Evolutionary conservation across 2,888 invertebrate genomes (phyloP).

Genomic region (Eilema depressum): DNA sequence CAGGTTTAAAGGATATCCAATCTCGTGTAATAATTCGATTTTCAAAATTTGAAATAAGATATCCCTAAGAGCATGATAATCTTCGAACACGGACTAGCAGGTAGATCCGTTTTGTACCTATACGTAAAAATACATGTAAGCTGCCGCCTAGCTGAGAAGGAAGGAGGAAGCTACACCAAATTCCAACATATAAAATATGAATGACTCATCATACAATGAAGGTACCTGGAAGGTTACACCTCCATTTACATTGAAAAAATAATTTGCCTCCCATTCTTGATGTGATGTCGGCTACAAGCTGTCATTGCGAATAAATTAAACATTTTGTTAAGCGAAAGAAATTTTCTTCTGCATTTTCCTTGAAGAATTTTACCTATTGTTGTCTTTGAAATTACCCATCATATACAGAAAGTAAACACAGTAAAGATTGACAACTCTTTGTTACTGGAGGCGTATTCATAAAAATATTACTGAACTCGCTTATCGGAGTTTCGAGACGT

Average conservation of each 20-base stretch:
- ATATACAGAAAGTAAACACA: neutral
- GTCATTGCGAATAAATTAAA: conserved; percentile 13
- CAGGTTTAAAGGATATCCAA: conserved; percentile 7
- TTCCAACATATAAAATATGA: conserved; percentile 14
- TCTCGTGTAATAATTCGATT: conserved; percentile 9
- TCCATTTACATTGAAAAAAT: conserved; percentile 11
- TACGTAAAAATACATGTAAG: conserved; percentile 8
- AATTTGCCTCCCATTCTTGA: conserved; percentile 1
- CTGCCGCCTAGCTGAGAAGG: neutral
- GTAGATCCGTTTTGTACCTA: neutral
- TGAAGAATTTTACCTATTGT: conserved; percentile 1
- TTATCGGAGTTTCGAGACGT: neutral
- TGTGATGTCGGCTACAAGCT: conserved; percentile 7
- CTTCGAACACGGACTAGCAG: conserved; percentile 16
- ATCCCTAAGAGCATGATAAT: conserved; percentile 13
- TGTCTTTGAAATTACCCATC: conserved; percentile 9
- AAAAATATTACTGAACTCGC: neutral
- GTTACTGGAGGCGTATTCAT: neutral
- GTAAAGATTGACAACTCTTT: neutral
- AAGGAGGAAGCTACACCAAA: no score
- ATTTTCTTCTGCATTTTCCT: neutral
- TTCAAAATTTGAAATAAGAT: conserved; percentile 9
- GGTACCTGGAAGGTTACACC: neutral
- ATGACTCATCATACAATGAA: conserved; percentile 1
- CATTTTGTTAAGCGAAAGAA: neutral